Percentiles rank a stretch among this genome's conserved stretches.
These are phyloP conservation scores for Talpa occidentalis DNA, from an alignment of 2,113 vertebrate species.

Conservation along the genomic window DNA sequence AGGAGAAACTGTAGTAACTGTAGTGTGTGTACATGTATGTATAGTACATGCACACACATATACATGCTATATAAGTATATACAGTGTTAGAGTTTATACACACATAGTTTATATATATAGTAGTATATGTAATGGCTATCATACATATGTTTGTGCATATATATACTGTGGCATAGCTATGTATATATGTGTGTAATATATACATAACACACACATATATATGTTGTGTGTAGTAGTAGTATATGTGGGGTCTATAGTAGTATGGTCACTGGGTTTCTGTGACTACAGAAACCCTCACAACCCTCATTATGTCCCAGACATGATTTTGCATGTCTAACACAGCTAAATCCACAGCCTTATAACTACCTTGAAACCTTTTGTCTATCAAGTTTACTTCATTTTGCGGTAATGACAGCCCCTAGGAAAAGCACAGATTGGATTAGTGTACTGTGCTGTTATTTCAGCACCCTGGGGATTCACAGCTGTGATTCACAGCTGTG, in stretches of 20 bases:
- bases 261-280: background rate
- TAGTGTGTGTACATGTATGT: background rate
- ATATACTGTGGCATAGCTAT: too few relatives aligned
- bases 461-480: conserved; percentile 55
- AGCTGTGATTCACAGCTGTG: conserved; percentile 61
- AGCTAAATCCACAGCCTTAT: background rate
- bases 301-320: background rate
- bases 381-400: conserved; percentile 49
- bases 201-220: background rate
- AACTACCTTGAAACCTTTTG: background rate
- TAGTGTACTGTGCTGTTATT: conserved; percentile 1
- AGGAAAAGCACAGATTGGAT: conserved; percentile 69
- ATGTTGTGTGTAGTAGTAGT: too few relatives aligned
- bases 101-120: background rate
- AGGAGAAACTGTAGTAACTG: background rate
- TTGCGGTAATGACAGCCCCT: conserved; percentile 60
- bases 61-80: background rate
- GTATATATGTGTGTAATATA: background rate
- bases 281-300: background rate
- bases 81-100: too few relatives aligned
- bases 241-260: background rate
- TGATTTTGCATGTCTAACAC: background rate
- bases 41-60: background rate
- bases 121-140: background rate
- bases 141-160: background rate